phyloP scores from a whole-genome alignment of 2,113 vertebrate genomes.

The Paramormyrops kingsleyae region DNA sequence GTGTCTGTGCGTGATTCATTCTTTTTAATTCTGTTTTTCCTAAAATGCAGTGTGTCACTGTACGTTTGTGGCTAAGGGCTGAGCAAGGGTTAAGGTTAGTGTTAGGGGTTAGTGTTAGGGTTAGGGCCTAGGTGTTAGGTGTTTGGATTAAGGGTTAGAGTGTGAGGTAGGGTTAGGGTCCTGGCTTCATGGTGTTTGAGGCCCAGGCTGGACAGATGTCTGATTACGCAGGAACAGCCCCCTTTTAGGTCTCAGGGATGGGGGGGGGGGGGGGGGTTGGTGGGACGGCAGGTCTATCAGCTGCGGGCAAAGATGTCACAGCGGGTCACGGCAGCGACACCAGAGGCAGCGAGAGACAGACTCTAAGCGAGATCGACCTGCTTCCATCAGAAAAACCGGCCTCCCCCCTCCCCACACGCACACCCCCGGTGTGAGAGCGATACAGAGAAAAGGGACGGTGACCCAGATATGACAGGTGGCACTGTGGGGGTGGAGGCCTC shows the following conservation, averaged over 20 bases:
- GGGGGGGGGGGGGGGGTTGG: background rate
- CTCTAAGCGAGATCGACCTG: background rate
- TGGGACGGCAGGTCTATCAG: background rate
- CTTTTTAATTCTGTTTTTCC: background rate
- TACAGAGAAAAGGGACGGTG: slow-evolving; percentile 28
- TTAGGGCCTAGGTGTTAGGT: background rate
- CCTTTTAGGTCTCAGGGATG: background rate
- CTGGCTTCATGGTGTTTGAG: background rate
- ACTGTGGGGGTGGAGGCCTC: background rate
- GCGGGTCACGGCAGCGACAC: background rate
- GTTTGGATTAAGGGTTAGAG: background rate
- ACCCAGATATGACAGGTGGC: slow-evolving; percentile 16
- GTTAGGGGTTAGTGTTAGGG: background rate
- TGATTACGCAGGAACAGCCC: background rate
- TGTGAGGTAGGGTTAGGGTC: background rate
- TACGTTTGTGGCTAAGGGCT: background rate
- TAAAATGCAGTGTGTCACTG: background rate
- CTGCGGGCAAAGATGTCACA: background rate
- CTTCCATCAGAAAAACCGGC: background rate
- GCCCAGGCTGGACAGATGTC: background rate
- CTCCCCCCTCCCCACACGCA: background rate
- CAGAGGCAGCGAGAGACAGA: slow-evolving; percentile 9
- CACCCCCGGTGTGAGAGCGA: background rate
- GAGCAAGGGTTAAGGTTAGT: background rate
- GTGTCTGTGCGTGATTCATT: background rate